These are phyloP conservation scores for Tokudaia muenninki DNA, from an alignment of 2,797 vertebrate genomes.

Conservation along the genomic window DNA sequence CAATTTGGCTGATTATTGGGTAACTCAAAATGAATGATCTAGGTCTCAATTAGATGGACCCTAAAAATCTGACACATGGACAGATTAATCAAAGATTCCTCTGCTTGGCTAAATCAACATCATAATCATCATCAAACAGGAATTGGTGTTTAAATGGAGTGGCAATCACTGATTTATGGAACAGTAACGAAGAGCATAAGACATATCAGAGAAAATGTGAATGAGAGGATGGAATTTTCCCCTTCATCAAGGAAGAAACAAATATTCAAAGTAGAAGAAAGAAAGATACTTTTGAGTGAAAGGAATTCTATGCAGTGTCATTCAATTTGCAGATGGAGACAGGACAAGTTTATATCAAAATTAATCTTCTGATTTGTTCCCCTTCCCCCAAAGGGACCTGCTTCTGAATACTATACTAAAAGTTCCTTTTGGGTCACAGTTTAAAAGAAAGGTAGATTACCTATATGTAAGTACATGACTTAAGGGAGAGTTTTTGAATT, in stretches of 20 bases:
- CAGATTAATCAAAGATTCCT: constrained; percentile 51
- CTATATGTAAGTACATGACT: background rate
- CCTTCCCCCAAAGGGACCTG: background rate
- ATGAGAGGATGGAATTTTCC: constrained; percentile 32
- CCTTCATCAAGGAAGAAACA: background rate
- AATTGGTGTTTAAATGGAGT: constrained; percentile 29
- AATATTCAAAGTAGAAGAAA: constrained; percentile 19
- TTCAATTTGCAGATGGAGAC: background rate
- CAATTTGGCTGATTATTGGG: constrained; percentile 34
- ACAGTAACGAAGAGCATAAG: constrained; percentile 27
- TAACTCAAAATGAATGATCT: constrained; percentile 27
- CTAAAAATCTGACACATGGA: constrained; percentile 31
- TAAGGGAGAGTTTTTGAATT: background rate
- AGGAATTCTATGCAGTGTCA: background rate
- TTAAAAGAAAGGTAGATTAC: background rate
- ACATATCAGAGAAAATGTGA: background rate
- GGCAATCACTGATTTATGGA: constrained; percentile 56
- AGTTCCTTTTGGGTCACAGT: background rate
- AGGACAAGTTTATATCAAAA: background rate
- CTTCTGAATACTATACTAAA: background rate
- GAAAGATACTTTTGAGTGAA: background rate
- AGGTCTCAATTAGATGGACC: constrained; percentile 18
- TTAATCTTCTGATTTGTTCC: background rate
- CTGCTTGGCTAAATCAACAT: constrained; percentile 43
- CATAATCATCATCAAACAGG: constrained; percentile 67